A percentile compares a stretch with the other conserved stretches of the same genome.
Evolutionary conservation across 2,888 invertebrate genomes (phyloP).

Genomic region (Sphaerophoria rueppellii): DNA sequence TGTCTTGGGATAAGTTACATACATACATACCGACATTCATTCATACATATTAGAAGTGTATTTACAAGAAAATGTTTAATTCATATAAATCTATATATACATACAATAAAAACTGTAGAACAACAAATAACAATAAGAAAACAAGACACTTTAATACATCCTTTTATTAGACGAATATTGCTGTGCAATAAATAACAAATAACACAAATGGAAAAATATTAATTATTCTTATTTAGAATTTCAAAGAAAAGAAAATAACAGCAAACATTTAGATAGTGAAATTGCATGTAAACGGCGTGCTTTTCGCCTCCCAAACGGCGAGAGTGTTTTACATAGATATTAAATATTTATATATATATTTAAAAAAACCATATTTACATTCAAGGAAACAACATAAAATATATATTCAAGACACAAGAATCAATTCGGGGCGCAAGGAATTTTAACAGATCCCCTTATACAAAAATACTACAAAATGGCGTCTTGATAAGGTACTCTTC

Average conservation of each 20-base stretch:
- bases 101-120: conserved; percentile 75
- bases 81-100: conserved; percentile 75
- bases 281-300: conserved; percentile 70
- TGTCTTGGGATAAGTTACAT: conserved; percentile 61
- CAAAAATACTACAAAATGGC: conserved; percentile 17
- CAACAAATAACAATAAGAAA: conserved; percentile 72
- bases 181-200: conserved; percentile 74
- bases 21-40: conserved; percentile 35
- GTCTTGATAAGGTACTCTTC: conserved; percentile 48
- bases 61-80: conserved; percentile 74
- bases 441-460: conserved; percentile 52
- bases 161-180: conserved; percentile 70
- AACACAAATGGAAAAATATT: conserved; percentile 57
- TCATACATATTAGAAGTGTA: conserved; percentile 50
- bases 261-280: conserved; percentile 63
- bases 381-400: conserved; percentile 29
- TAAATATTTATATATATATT: conserved; percentile 60
- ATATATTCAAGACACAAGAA: conserved; percentile 40
- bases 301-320: conserved; percentile 64
- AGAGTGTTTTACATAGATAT: conserved; percentile 69
- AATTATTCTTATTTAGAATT: conserved; percentile 71
- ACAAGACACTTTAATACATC: conserved; percentile 54
- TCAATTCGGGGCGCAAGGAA: conserved; percentile 42
- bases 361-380: conserved; percentile 61
- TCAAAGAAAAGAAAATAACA: conserved; percentile 46